Percentiles rank a stretch among this genome's conserved stretches.
Evolutionary conservation across 2,888 invertebrate genomes (phyloP).

Genomic region (Stratiomys singularior): DNA sequence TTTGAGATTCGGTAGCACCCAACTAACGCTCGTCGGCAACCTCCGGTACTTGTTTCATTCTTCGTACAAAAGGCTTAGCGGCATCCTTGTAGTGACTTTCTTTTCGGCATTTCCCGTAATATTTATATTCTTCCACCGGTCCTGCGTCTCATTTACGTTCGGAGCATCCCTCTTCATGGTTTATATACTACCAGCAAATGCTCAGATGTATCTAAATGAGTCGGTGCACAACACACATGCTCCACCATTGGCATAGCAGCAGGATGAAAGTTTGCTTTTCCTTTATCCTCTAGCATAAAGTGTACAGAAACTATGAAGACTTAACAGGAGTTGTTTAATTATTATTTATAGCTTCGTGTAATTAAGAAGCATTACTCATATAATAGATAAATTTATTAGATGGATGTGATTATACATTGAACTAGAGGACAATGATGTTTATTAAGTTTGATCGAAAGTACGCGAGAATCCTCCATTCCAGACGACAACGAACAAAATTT

Average conservation of each 20-base stretch:
- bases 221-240: conserved; percentile 49
- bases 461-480: too few species aligned
- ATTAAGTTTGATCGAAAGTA: too few species aligned
- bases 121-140: conserved; percentile 49
- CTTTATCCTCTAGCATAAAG: conserved; percentile 51
- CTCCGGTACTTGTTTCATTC: conserved; percentile 33
- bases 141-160: conserved; percentile 28
- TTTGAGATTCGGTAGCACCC: conserved; percentile 25
- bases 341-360: conserved; percentile 55
- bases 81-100: conserved; percentile 32
- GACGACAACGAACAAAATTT: too few species aligned
- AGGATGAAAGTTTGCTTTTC: conserved; percentile 52
- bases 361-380: conserved; percentile 54
- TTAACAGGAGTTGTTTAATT: conserved; percentile 56
- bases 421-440: conserved; percentile 12
- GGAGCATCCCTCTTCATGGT: conserved; percentile 12
- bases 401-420: conserved; percentile 33
- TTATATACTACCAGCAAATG: conserved; percentile 31
- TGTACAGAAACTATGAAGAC: conserved; percentile 51
- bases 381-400: conserved; percentile 49
- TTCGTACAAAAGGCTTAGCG: conserved; percentile 48
- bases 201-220: neutral
- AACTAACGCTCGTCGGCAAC: conserved; percentile 48
- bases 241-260: conserved; percentile 41
- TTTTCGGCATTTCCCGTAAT: conserved; percentile 39